Base-by-base conservation (phyloP, 2,113 vertebrate genomes). In the Vulpes vulpes region DNA sequence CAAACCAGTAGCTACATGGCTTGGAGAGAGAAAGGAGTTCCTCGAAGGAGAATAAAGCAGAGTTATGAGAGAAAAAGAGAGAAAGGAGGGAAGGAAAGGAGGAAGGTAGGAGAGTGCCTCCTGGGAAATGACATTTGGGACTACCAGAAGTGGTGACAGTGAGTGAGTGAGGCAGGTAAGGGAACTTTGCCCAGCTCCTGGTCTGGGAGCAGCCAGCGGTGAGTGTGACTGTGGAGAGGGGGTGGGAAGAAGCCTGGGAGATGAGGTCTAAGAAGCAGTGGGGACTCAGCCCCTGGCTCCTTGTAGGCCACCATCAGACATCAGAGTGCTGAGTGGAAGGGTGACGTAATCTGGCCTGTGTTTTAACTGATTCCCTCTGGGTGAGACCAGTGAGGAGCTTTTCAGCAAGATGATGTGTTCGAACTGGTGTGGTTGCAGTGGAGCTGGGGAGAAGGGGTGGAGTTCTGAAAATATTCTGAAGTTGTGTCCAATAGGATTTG, bases 201-300 rank as follows among this genome's bases (percentile, higher is more conserved):
- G 43, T 32, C 38, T 2, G 23, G 83, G 43, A 32, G 69, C 59
- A 4, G 23, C 6, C 3, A 59, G 81, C 55, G 84, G 27, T 20
- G 15, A n/a, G 9, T n/a, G 60, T 49, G 73, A 57, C 25, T 30
- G 57, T 53, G 71, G 17, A 22, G 74, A 35, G 59, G 49, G 43
- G 8, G 80, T 7, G 19, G 6, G 2, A 11, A 11, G 14, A 32
- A 11, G 17, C 20, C 51, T 53, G 38, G 8, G 30, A 84, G 64
- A 57, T 57, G 69, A 53, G 62, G 32, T 19, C 35, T 60, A 35
- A n/a, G 85, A 69, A 64, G 60, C 62, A 22, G 30, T 11, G 14
- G 82, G 65, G 74, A 27, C 57, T 25, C 10, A 2, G 4, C 11
- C 19, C 0, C 0, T 8, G 25, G 30, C 27, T 55, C 25, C 60